Evolutionary conservation across 1,140 invertebrate genomes (phyloP), one percentile per base, ranked within the genome.

Genomic region (Drosophila kikkawai): DNA sequence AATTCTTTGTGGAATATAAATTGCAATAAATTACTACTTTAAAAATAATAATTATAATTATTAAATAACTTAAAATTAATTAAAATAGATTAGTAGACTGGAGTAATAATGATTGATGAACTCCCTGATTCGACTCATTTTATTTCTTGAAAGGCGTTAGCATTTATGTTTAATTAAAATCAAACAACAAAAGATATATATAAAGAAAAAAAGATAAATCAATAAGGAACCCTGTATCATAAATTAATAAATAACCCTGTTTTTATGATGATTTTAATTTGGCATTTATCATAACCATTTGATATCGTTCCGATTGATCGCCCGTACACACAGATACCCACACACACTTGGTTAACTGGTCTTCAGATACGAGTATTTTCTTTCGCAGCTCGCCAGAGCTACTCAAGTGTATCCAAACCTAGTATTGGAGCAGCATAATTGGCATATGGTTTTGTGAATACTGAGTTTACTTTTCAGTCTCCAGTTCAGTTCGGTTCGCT

Each of bases 351-450:
- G 57, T 60, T 83, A 15, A 15, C 11, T 36, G 39, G 45, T 41
- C 59, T 61, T 55, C 29, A 41, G 53, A 55, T 56, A 56, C 19
- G 7, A 22, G 39, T 39, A 57, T 65, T 58, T 37, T 59, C 50
- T 56, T 55, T 58, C 45, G 76, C 59, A 70, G 56, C 42, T 45
- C 51, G 17, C 36, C 19, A 56, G 17, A 69, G 32, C 78, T 71
- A 90, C 53, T 81, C 66, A 58, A 88, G 69, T 84, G 84, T 75
- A 66, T 75, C 85, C 75, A 26, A 80, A 64, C 76, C 80, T 74
- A 63, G 80, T 44, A 47, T 78, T 61, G 66, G 50, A 45, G 45
- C 56, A 71, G 64, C 81, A 81, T 90, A 88, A 84, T 81, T 88
- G 77, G 63, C 68, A 79, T 71, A 56, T 68, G 68, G 71, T 44